Conservation (phyloP, 2,888 invertebrate genomes). For the Sarcophaga subvicina region DNA sequence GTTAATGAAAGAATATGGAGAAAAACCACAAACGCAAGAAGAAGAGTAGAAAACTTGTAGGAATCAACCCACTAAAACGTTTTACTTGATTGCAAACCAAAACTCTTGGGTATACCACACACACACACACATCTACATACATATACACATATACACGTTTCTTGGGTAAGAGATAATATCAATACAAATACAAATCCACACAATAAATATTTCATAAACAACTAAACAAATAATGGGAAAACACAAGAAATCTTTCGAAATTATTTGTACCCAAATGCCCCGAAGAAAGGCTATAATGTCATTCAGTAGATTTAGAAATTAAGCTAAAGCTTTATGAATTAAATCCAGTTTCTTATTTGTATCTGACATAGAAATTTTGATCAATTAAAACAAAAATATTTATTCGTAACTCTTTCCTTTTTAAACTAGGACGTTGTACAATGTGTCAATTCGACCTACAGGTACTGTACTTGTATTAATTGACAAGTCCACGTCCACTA, state of each 20-base stretch:
- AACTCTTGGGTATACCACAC: conserved; percentile 67
- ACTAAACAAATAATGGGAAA: not conserved
- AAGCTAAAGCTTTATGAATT: too few species aligned
- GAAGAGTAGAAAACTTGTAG: conserved; percentile 37
- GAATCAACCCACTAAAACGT: conserved; percentile 62
- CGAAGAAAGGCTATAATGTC: not conserved
- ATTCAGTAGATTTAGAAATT: too few species aligned
- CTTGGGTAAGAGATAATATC: not conserved
- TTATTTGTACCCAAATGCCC: not conserved
- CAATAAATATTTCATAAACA: not conserved
- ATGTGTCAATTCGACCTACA: too few species aligned
- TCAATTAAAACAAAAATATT: too few species aligned
- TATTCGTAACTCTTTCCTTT: too few species aligned
- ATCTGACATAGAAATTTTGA: too few species aligned
- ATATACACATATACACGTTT: not conserved
- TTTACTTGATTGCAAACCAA: conserved; percentile 66
- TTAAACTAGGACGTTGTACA: too few species aligned
- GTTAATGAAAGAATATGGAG: conserved; percentile 41
- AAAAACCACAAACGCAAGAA: conserved; percentile 44
- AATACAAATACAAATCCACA: not conserved
- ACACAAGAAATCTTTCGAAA: not conserved
- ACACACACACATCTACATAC: not conserved
- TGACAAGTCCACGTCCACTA: too few species aligned
- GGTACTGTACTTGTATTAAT: too few species aligned
- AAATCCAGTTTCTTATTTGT: too few species aligned